Conservation (phyloP, 2,797 vertebrate genomes). For the Acipenser oxyrinchus region DNA sequence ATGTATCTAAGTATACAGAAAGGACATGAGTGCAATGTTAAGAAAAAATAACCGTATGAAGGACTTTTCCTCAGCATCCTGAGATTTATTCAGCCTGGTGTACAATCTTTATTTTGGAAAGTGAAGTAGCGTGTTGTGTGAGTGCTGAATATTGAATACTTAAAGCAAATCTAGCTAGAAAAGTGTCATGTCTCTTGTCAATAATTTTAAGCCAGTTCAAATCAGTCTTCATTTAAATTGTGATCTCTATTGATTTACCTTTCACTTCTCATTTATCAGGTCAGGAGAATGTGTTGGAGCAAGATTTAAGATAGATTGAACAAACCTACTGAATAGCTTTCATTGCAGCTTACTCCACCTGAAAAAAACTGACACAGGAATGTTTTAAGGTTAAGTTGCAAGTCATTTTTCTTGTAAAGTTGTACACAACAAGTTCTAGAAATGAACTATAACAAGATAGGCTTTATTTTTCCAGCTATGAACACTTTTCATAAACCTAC, state of each 20-base stretch:
- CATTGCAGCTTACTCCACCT: no score
- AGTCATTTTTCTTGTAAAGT: no score
- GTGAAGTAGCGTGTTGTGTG: not conserved
- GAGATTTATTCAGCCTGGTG: conserved; percentile 29
- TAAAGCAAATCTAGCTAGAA: conserved; percentile 20
- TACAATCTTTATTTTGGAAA: conserved; percentile 30
- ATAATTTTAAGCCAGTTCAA: conserved; percentile 61
- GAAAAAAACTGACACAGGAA: no score
- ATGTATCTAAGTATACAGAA: no score
- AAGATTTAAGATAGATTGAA: conserved; percentile 22
- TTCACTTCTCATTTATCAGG: conserved; percentile 53
- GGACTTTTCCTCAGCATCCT: no score
- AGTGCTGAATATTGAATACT: conserved; percentile 3
- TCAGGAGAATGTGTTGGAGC: conserved; percentile 31
- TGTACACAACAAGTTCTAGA: no score
- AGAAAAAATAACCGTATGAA: no score
- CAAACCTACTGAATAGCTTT: conserved; percentile 18
- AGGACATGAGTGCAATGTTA: no score
- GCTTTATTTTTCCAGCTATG: no score
- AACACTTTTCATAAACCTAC: no score
- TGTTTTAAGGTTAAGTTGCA: no score
- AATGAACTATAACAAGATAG: no score
- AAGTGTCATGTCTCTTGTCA: conserved; percentile 39
- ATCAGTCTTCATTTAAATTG: conserved; percentile 61
- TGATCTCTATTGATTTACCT: conserved; percentile 61